Evolutionary conservation across 2,797 vertebrate genomes (phyloP).

Genomic region (Pachyuromys duprasi): DNA sequence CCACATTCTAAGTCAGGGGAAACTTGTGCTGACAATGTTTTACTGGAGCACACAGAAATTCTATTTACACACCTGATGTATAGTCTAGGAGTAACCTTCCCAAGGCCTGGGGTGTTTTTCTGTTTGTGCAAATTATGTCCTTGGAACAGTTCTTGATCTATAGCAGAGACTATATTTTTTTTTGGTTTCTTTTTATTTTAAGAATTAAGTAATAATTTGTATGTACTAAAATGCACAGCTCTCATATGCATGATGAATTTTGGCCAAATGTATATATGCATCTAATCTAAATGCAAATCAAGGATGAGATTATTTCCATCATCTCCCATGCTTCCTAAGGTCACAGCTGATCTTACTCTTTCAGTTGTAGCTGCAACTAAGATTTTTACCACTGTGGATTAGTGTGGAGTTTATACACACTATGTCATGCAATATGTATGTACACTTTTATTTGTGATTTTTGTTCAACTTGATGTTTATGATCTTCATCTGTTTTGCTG

Average conservation of each 20-base stretch:
- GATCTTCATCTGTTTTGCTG: background rate
- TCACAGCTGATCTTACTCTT: background rate
- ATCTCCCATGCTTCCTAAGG: background rate
- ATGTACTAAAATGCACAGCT: background rate
- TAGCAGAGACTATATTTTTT: background rate
- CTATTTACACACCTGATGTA: background rate
- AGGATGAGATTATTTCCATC: background rate
- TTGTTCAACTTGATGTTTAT: slow-evolving; percentile 14
- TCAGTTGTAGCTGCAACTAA: background rate
- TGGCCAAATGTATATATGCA: background rate
- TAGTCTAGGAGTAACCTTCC: slow-evolving; percentile 25
- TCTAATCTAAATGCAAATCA: slow-evolving; percentile 1
- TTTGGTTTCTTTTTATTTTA: slow-evolving; percentile 48
- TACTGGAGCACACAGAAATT: background rate
- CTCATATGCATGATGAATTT: background rate
- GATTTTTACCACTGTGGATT: background rate
- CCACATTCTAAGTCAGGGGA: background rate
- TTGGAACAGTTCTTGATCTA: background rate
- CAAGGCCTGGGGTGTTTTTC: background rate
- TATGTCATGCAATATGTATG: background rate
- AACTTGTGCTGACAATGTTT: background rate
- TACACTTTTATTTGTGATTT: background rate
- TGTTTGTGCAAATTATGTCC: background rate
- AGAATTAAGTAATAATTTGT: background rate
- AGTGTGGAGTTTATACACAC: background rate